A percentile compares a stretch with the other conserved stretches of the same genome.
phyloP scores from a whole-genome alignment of 2,888 invertebrate species.

The Sphaerophoria taeniata region DNA sequence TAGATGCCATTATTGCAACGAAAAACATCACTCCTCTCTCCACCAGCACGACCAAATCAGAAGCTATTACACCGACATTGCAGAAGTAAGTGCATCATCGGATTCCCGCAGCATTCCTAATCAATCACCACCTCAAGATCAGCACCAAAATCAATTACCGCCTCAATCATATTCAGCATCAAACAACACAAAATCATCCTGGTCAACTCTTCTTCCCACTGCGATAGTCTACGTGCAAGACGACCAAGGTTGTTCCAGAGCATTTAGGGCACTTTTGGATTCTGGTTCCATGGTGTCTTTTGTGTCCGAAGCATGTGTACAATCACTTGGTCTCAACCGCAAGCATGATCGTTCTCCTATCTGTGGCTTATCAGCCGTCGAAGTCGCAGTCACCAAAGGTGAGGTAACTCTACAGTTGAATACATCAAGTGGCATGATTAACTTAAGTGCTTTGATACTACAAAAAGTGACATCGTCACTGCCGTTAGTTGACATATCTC shows the following conservation, averaged over 20 bases:
- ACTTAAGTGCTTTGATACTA: not conserved
- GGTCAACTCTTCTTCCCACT: conserved; percentile 11
- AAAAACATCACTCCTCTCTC: conserved; percentile 31
- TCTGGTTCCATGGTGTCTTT: conserved; percentile 10
- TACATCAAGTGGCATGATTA: not conserved
- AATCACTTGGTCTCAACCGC: conserved; percentile 9
- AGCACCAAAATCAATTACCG: not conserved
- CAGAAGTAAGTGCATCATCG: not conserved
- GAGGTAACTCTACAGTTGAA: not conserved
- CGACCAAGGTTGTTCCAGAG: not conserved
- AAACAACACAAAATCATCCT: not conserved
- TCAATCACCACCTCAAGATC: not conserved
- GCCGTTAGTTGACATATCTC: not conserved
- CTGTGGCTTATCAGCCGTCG: conserved; percentile 1
- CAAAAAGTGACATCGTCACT: not conserved
- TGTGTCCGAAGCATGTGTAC: conserved; percentile 8
- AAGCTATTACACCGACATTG: not conserved
- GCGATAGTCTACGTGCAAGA: conserved; percentile 4
- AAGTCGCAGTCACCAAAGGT: conserved; percentile 6
- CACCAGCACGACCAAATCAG: conserved; percentile 24
- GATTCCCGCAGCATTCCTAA: not conserved
- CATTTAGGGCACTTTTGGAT: conserved; percentile 5
- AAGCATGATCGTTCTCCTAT: conserved; percentile 1
- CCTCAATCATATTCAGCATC: conserved; percentile 18
- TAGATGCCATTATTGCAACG: conserved; percentile 35